phyloP scores from a whole-genome alignment of 2,888 invertebrate genomes.

The Pyrochroa serraticornis region DNA sequence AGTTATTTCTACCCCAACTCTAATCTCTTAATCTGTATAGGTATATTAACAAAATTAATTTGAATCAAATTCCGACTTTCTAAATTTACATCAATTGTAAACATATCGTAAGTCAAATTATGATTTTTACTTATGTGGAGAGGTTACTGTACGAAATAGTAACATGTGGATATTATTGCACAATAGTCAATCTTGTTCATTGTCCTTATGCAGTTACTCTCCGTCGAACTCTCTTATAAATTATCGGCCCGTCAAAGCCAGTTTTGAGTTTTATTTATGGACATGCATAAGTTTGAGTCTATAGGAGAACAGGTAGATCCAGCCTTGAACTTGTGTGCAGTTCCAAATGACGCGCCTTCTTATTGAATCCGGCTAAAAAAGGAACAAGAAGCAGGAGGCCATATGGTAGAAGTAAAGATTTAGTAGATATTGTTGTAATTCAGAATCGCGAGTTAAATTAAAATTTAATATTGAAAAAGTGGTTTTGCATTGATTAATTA shows the following conservation, averaged over 20 bases:
- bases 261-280: constrained; percentile 30
- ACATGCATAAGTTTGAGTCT: constrained; percentile 26
- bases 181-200: neutral
- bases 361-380: neutral
- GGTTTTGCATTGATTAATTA: too few species aligned
- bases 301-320: constrained; percentile 23
- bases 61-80: too few species aligned
- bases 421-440: too few species aligned
- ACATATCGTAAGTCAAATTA: too few species aligned
- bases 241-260: constrained; percentile 30
- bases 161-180: neutral
- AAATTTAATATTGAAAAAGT: too few species aligned
- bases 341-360: constrained; percentile 1
- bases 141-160: too few species aligned
- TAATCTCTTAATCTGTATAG: too few species aligned
- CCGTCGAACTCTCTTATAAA: constrained; percentile 26
- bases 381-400: neutral
- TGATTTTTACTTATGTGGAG: neutral
- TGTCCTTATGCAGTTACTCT: constrained; percentile 20
- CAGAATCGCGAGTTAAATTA: too few species aligned
- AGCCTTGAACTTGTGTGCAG: constrained; percentile 29
- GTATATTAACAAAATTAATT: too few species aligned
- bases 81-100: too few species aligned
- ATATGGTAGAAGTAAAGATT: constrained; percentile 3
- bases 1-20: too few species aligned